These are phyloP conservation scores for Petromus typicus DNA, from an alignment of 2,113 vertebrate species.

Conservation along the genomic window DNA sequence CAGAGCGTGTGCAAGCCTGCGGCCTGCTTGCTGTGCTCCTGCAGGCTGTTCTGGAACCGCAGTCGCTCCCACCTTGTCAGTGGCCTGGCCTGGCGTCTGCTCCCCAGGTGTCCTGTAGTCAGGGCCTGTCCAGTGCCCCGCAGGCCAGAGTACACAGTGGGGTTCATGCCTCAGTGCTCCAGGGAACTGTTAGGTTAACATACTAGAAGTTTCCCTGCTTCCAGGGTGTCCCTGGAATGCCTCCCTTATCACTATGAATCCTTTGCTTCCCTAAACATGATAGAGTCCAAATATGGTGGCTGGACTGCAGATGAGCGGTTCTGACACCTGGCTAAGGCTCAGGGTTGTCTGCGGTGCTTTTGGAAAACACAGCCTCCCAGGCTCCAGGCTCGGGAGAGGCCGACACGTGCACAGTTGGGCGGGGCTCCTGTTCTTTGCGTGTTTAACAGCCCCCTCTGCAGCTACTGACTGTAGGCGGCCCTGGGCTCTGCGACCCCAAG, in stretches of 20 bases:
- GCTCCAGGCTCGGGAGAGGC: background rate
- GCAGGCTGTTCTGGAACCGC: fast-evolving
- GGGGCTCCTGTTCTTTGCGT: background rate
- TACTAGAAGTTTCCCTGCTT: fast-evolving
- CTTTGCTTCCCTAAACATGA: background rate
- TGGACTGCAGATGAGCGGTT: background rate
- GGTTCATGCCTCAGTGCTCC: no score
- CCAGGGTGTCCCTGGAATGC: fast-evolving
- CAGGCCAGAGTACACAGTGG: background rate
- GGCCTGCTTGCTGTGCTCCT: background rate
- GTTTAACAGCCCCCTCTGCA: background rate
- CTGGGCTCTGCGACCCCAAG: no score
- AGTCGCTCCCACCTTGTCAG: background rate
- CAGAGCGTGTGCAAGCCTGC: no score
- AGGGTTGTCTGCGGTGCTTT: background rate
- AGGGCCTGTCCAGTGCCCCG: background rate
- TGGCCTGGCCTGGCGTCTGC: no score
- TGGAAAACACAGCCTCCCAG: background rate
- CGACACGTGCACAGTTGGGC: fast-evolving
- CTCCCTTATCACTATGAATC: background rate
- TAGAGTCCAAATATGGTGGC: background rate
- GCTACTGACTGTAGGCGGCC: fast-evolving
- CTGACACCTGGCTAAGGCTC: background rate
- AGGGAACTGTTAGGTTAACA: background rate
- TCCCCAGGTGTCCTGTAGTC: no score